Evolutionary conservation across 2,888 invertebrate genomes (phyloP).

Genomic region (Uropetala carovei): DNA sequence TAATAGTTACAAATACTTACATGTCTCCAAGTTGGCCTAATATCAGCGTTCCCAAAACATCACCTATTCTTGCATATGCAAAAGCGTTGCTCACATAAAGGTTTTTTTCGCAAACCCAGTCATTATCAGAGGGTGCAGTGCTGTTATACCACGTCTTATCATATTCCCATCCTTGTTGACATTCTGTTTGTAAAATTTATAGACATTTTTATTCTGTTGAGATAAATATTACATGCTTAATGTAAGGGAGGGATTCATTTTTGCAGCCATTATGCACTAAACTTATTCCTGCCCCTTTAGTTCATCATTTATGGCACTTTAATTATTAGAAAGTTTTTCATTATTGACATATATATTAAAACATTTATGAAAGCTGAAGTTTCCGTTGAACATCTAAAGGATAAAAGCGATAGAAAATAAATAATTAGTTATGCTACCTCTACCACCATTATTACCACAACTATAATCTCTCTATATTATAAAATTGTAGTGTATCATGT

Average conservation of each 20-base stretch:
- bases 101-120: constrained; percentile 79
- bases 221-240: background rate
- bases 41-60: constrained; percentile 78
- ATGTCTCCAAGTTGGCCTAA: constrained; percentile 79
- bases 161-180: constrained; percentile 78
- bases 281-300: too few relatives aligned
- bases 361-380: too few relatives aligned
- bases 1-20: constrained; percentile 73
- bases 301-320: background rate
- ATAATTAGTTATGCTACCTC: too few relatives aligned
- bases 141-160: constrained; percentile 77
- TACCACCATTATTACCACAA: too few relatives aligned
- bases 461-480: too few relatives aligned
- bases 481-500: too few relatives aligned
- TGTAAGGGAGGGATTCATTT: background rate
- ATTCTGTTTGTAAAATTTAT: constrained; percentile 72
- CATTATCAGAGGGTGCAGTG: constrained; percentile 77
- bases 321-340: too few relatives aligned
- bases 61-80: constrained; percentile 77
- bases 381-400: too few relatives aligned
- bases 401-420: too few relatives aligned
- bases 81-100: constrained; percentile 78
- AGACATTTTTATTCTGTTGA: background rate
- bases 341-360: too few relatives aligned
- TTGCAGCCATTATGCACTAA: too few relatives aligned